A percentile compares a stretch with the other conserved stretches of the same genome.
Evolutionary conservation across 2,797 vertebrate genomes (phyloP).

Genomic region (Takifugu ocellatus): DNA sequence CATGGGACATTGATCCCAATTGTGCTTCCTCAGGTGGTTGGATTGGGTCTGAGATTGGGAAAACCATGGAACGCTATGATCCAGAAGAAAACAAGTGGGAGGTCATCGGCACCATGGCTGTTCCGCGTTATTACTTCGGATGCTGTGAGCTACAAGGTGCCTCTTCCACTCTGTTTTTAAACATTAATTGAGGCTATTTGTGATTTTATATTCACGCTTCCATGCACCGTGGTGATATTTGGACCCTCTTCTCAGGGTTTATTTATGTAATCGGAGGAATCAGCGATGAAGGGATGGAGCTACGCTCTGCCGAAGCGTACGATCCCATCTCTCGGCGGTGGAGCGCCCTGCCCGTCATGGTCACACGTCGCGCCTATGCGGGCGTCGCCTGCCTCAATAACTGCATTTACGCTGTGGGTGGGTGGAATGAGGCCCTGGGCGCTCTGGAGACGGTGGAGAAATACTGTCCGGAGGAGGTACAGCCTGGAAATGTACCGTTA

Average conservation of each 20-base stretch:
- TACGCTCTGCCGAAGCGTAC: constrained; percentile 88
- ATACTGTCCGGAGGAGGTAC: constrained; percentile 93
- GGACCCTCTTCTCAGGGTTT: constrained; percentile 73
- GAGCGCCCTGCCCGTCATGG: constrained; percentile 90
- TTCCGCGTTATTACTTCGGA: constrained; percentile 93
- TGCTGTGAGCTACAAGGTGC: constrained; percentile 97
- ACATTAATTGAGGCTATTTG: background rate
- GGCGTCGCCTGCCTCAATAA: constrained; percentile 91
- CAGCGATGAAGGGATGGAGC: constrained; percentile 89
- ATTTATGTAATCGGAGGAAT: constrained; percentile 95
- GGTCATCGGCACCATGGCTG: constrained; percentile 88
- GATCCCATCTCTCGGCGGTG: constrained; percentile 90
- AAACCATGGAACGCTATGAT: constrained; percentile 94
- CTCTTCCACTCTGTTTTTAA: background rate
- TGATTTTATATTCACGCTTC: background rate
- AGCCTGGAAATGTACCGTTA: background rate
- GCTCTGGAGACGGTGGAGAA: constrained; percentile 92
- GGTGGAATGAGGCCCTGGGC: constrained; percentile 92
- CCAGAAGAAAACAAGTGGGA: constrained; percentile 96
- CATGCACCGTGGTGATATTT: background rate
- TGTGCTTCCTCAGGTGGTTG: constrained; percentile 83
- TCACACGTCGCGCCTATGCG: constrained; percentile 86
- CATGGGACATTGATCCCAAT: background rate
- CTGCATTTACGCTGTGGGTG: constrained; percentile 91
- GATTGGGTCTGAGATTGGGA: constrained; percentile 95